Conservation (phyloP, 2,113 vertebrate genomes). For the Mola mola region DNA sequence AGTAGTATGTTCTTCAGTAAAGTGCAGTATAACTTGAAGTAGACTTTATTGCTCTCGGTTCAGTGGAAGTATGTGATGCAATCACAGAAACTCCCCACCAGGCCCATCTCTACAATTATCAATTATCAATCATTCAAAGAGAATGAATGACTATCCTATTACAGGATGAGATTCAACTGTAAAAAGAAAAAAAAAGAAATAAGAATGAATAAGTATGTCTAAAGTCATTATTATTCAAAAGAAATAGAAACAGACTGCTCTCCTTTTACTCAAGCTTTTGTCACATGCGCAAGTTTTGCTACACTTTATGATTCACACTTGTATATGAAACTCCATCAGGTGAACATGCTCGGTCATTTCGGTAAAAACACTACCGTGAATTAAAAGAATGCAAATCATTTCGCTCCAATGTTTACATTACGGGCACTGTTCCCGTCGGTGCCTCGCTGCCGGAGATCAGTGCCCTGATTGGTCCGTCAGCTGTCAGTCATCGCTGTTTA, state of each 20-base stretch:
- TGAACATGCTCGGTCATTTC: not conserved
- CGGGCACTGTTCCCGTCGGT: conserved; percentile 1
- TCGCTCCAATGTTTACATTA: conserved; percentile 64
- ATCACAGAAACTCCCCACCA: conserved; percentile 63
- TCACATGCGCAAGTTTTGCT: not conserved
- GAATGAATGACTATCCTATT: not conserved
- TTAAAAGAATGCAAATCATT: not conserved
- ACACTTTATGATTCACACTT: too few species aligned
- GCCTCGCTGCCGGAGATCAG: not conserved
- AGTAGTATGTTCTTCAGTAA: too few species aligned
- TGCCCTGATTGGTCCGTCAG: conserved; percentile 56
- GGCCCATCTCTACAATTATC: conserved; percentile 56
- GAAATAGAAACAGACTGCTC: too few species aligned
- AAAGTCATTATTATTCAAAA: too few species aligned
- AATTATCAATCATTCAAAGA: conserved; percentile 54
- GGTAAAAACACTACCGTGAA: not conserved
- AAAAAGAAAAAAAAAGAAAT: not conserved
- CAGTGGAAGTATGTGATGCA: conserved; percentile 63
- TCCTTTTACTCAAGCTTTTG: not conserved
- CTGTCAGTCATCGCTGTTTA: conserved; percentile 80
- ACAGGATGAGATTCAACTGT: too few species aligned
- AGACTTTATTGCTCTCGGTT: conserved; percentile 5
- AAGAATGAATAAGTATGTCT: too few species aligned
- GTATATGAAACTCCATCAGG: not conserved
- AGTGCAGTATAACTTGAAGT: too few species aligned